Percentiles rank a stretch among this genome's conserved stretches.
phyloP scores from a whole-genome alignment of 2,888 invertebrate genomes.

The Dendrolimus pini region DNA sequence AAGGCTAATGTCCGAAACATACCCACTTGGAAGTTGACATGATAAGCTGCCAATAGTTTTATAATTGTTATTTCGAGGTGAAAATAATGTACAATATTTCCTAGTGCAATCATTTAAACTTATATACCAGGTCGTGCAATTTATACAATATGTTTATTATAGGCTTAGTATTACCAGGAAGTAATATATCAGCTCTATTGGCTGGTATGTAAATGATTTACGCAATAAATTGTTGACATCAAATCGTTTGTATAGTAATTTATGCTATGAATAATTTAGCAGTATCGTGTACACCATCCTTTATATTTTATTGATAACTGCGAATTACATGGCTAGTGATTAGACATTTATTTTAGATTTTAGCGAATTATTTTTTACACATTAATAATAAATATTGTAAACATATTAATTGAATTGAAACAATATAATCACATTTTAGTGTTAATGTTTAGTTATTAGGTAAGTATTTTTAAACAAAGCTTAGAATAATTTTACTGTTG shows the following conservation, averaged over 20 bases:
- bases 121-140: not conserved
- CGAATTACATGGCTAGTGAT: slow-evolving; percentile 75
- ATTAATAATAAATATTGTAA: slow-evolving; percentile 36
- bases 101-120: too few species aligned
- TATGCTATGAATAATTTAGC: not conserved
- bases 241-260: not conserved
- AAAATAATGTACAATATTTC: too few species aligned
- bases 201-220: slow-evolving; percentile 10
- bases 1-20: too few species aligned
- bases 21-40: too few species aligned
- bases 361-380: slow-evolving; percentile 18
- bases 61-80: too few species aligned
- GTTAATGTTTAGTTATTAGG: slow-evolving; percentile 10
- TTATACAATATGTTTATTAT: not conserved
- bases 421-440: slow-evolving; percentile 22
- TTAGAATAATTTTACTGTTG: slow-evolving; percentile 3
- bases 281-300: slow-evolving; percentile 3
- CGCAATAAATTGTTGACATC: slow-evolving; percentile 12
- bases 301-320: slow-evolving; percentile 39
- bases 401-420: slow-evolving; percentile 34
- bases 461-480: slow-evolving; percentile 8
- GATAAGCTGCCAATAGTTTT: too few species aligned
- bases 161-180: not conserved
- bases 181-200: not conserved
- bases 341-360: slow-evolving; percentile 51